Percentiles rank a stretch among this genome's conserved stretches.
phyloP scores from a whole-genome alignment of 2,113 vertebrate genomes.

The Ailuropoda melanoleuca region DNA sequence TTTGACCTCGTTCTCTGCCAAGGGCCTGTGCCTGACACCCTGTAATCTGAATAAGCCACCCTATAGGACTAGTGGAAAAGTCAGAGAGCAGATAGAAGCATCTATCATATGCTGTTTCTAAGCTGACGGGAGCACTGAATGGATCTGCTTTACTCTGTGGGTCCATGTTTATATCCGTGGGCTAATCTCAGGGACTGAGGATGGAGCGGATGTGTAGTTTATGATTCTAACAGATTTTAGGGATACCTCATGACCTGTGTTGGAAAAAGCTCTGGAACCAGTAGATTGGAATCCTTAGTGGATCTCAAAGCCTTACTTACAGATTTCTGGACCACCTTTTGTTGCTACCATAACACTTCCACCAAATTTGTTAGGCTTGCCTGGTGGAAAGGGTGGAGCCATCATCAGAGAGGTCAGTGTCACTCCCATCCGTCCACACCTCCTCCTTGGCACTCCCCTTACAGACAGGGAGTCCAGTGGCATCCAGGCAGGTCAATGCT shows the following conservation, averaged over 20 bases:
- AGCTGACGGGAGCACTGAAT: neutral
- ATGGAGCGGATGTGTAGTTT: neutral
- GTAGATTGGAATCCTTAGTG: neutral
- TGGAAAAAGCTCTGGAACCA: slow-evolving; percentile 1
- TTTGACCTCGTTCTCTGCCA: neutral
- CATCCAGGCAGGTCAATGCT: neutral
- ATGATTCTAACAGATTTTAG: neutral
- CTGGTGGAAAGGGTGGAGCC: neutral
- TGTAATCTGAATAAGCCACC: neutral
- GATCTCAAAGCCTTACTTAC: neutral
- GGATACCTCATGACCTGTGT: neutral
- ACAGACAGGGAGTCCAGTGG: neutral
- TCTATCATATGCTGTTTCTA: neutral
- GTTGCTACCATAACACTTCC: neutral
- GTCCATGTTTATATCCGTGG: neutral
- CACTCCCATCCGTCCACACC: neutral
- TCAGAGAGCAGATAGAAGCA: neutral
- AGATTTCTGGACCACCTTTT: neutral
- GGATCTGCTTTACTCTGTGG: neutral
- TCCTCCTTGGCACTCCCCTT: neutral
- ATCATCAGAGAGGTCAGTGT: neutral
- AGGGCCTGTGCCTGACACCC: neutral
- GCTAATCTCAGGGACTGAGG: neutral
- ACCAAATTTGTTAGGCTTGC: slow-evolving; percentile 10
- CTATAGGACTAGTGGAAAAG: neutral